Percentiles rank a stretch among this genome's conserved stretches.
These are phyloP conservation scores for Rhamphomyia laevipes DNA, from an alignment of 2,888 invertebrate species.

Conservation along the genomic window DNA sequence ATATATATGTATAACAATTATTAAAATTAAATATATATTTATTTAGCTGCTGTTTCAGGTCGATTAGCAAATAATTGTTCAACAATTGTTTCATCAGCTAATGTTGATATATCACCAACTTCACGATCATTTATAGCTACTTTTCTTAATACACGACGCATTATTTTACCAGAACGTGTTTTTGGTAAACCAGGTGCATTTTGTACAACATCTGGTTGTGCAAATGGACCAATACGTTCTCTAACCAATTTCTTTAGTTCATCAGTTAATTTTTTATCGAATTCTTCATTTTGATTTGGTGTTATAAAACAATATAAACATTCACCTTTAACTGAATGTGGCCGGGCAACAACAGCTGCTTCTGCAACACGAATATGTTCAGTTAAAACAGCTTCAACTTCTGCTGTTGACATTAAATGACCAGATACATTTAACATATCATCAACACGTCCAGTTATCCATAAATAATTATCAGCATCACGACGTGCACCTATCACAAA, in stretches of 20 bases:
- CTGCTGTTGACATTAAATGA: slow-evolving; percentile 93
- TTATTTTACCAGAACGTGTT: slow-evolving; percentile 96
- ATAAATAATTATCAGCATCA: slow-evolving; percentile 88
- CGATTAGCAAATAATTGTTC: slow-evolving; percentile 64
- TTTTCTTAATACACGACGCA: slow-evolving; percentile 89
- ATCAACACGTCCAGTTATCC: slow-evolving; percentile 95
- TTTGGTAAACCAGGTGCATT: slow-evolving; percentile 90
- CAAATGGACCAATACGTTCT: slow-evolving; percentile 89
- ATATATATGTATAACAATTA: not conserved
- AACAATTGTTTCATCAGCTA: slow-evolving; percentile 86
- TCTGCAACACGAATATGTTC: slow-evolving; percentile 76
- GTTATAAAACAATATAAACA: slow-evolving; percentile 95
- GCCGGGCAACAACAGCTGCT: slow-evolving; percentile 91
- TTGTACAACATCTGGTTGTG: slow-evolving; percentile 88
- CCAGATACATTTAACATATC: slow-evolving; percentile 99
- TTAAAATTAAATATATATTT: slow-evolving; percentile 3
- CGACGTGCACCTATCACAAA: slow-evolving; percentile 63
- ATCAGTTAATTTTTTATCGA: slow-evolving; percentile 55
- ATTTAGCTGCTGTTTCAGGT: slow-evolving; percentile 39
- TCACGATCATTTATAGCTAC: slow-evolving; percentile 80
- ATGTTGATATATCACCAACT: slow-evolving; percentile 86
- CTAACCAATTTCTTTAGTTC: slow-evolving; percentile 71
- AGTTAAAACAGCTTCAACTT: slow-evolving; percentile 73
- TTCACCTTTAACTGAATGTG: slow-evolving; percentile 92
- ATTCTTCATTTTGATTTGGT: slow-evolving; percentile 62